phyloP scores from a whole-genome alignment of 2,888 invertebrate species.

The Nomada flava region DNA sequence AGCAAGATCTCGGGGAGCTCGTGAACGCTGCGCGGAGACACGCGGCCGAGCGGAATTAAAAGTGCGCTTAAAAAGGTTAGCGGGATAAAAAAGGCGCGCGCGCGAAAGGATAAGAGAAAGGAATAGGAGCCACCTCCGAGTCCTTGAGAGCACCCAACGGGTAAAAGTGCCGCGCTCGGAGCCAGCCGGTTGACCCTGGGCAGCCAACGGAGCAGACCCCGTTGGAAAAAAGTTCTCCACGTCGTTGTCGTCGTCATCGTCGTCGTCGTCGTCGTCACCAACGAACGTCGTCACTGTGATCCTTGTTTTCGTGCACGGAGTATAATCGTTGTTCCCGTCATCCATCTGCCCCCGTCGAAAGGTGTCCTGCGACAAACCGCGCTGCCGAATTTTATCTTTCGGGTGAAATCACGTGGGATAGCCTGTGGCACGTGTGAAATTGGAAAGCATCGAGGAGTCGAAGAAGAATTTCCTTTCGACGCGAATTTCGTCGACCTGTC shows the following conservation, averaged over 20 bases:
- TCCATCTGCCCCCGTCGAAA: background rate
- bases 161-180: slow-evolving; percentile 81
- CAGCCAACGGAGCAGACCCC: slow-evolving; percentile 71
- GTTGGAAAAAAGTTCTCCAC: slow-evolving; percentile 69
- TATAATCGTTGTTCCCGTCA: background rate
- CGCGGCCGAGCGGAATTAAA: slow-evolving; percentile 77
- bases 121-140: slow-evolving; percentile 83
- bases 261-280: slow-evolving; percentile 34
- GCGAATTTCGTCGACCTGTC: background rate
- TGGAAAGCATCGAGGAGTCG: background rate
- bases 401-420: background rate
- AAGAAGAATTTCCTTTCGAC: background rate
- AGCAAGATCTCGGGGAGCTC: slow-evolving; percentile 21
- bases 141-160: slow-evolving; percentile 82
- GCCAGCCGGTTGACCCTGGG: slow-evolving; percentile 84
- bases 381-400: background rate
- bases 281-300: slow-evolving; percentile 16
- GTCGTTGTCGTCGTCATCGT: slow-evolving; percentile 46
- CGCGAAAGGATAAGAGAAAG: slow-evolving; percentile 84
- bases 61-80: slow-evolving; percentile 82
- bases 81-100: slow-evolving; percentile 80
- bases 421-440: background rate
- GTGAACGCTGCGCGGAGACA: slow-evolving; percentile 60
- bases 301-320: slow-evolving; percentile 6
- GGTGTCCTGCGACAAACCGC: background rate